Base-by-base conservation (phyloP, 1,140 invertebrate genomes). In the Halyomorpha halys region DNA sequence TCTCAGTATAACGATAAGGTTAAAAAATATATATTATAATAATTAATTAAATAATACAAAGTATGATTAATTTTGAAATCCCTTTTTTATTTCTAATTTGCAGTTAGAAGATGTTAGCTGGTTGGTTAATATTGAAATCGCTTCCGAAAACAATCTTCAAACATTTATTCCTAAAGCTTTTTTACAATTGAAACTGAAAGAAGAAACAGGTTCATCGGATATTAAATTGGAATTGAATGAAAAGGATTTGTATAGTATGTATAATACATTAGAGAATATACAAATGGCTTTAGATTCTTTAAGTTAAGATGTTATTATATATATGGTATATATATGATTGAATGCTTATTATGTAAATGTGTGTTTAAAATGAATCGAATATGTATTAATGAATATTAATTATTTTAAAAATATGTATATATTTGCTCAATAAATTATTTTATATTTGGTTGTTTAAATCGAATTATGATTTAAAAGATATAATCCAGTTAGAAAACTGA, bases 31-130 rank as follows among this genome's bases (percentile, higher is more conserved):
- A n/a, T n/a, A n/a, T n/a, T n/a, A n/a, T n/a, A n/a, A n/a, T n/a
- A n/a, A n/a, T n/a, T n/a, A n/a, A n/a, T n/a, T n/a, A n/a, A n/a
- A n/a, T n/a, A n/a, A n/a, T n/a, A n/a, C n/a, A n/a, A n/a, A n/a
- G n/a, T n/a, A n/a, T n/a, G n/a, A n/a, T n/a, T n/a, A 30, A 30
- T 63, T 30, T 19, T 18, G 15, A 39, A 23, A 21, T 21, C 6
- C 21, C 8, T 27, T 64, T 34, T 15, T 39, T 39, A 13, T 64
- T 59, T 30, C 45, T 23, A 15, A 25, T 18, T 62, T 66, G n/a
- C 60, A 68, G 67, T 30, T 68, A 30, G 65, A 68, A 44, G 59
- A 59, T 18, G 60, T 68, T 39, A 66, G 62, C 16, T 68, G 67
- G 67, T 39, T 63, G n/a, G 25, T 68, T 15, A 64, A 65, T 27